Conservation (phyloP, 1,140 invertebrate genomes). For the Riptortus pedestris region DNA sequence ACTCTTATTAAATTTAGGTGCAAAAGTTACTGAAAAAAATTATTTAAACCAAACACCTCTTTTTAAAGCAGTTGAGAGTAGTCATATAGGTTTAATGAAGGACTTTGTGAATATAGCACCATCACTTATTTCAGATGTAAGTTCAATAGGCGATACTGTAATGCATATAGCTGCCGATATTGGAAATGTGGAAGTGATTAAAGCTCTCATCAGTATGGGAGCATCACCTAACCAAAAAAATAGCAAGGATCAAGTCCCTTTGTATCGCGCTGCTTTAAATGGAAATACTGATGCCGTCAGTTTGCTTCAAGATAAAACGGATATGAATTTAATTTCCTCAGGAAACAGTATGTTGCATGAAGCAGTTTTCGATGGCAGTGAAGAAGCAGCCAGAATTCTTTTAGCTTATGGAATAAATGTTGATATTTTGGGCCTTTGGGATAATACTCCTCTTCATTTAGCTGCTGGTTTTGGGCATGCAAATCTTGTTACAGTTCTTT, state of each 20-base stretch:
- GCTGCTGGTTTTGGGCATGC: background rate
- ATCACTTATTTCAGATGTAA: background rate
- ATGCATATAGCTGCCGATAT: background rate
- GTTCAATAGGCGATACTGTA: background rate
- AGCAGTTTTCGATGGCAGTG: background rate
- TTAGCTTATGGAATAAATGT: background rate
- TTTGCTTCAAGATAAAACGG: background rate
- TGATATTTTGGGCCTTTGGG: background rate
- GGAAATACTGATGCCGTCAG: background rate
- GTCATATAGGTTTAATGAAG: background rate
- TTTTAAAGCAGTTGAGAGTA: background rate
- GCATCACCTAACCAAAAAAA: background rate
- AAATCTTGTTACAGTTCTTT: background rate
- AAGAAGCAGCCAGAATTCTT: background rate
- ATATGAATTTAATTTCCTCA: background rate
- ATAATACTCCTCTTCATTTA: background rate
- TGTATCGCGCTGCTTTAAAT: background rate
- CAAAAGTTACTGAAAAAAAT: background rate
- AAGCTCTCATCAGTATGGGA: background rate
- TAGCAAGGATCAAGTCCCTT: background rate
- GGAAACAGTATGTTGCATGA: background rate
- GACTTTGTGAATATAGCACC: background rate
- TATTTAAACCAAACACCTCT: background rate
- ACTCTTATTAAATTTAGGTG: background rate
- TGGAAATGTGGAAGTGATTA: background rate